phyloP scores from a whole-genome alignment of 2,888 invertebrate genomes.

The Calameuta filiformis region DNA sequence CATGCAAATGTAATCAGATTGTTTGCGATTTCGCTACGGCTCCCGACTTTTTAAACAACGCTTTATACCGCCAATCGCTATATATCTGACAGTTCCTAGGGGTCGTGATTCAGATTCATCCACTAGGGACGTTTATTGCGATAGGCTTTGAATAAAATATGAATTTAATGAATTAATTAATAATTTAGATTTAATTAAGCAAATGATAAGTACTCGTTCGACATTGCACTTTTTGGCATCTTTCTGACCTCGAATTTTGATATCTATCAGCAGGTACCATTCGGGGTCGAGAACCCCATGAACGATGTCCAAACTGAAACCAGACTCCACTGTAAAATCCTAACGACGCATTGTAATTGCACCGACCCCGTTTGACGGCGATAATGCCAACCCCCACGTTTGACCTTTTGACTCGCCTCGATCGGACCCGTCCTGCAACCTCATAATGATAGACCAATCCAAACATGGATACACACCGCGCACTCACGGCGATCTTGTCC shows the following conservation, averaged over 20 bases:
- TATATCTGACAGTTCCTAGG: background rate
- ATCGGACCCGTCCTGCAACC: conserved; percentile 26
- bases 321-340: conserved; percentile 36
- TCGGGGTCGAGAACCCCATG: conserved; percentile 32
- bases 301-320: conserved; percentile 20
- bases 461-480: background rate
- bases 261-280: background rate
- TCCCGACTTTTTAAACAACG: conserved; percentile 2
- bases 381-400: conserved; percentile 48
- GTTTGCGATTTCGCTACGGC: conserved; percentile 40
- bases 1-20: conserved; percentile 57
- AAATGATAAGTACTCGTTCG: background rate
- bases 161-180: background rate
- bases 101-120: background rate
- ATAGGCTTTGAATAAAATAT: background rate
- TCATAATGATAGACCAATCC: conserved; percentile 22
- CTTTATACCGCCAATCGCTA: background rate
- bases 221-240: background rate
- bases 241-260: background rate
- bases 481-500: background rate
- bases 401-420: conserved; percentile 28
- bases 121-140: background rate
- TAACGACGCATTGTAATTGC: conserved; percentile 51
- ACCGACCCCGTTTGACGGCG: conserved; percentile 59
- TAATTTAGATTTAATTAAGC: background rate